phyloP scores from a whole-genome alignment of 37 sponge, comb jelly and placozoan genomes.

The Haliclona indistincta region DNA sequence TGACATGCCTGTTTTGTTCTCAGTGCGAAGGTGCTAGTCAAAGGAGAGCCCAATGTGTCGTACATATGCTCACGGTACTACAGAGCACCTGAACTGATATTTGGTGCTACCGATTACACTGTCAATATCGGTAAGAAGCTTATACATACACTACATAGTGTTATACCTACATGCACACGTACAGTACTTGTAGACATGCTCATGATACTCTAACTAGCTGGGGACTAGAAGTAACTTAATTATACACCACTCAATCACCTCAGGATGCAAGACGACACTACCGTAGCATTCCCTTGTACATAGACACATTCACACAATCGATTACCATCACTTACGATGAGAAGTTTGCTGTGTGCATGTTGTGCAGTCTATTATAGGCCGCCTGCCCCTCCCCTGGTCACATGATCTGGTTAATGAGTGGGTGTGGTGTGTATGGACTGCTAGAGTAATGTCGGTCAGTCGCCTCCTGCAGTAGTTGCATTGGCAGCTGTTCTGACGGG shows the following conservation, averaged over 20 bases:
- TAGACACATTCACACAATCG: too few species aligned
- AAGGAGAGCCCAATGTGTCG: conserved; percentile 96
- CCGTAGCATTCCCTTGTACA: too few species aligned
- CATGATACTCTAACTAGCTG: not conserved
- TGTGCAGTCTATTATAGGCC: too few species aligned
- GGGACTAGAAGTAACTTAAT: not conserved
- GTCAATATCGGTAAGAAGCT: conserved; percentile 78
- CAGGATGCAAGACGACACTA: not conserved
- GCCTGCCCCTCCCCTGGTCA: too few species aligned
- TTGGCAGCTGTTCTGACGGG: too few species aligned
- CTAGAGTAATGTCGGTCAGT: not conserved
- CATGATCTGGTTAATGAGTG: too few species aligned
- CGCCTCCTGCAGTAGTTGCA: too few species aligned
- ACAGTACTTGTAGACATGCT: too few species aligned
- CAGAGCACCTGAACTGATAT: conserved; percentile 99
- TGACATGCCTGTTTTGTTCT: not conserved
- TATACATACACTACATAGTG: not conserved
- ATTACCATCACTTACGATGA: too few species aligned
- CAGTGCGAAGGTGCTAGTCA: conserved; percentile 95
- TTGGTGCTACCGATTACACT: conserved; percentile 98
- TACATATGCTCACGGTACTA: conserved; percentile 99
- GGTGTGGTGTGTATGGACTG: too few species aligned
- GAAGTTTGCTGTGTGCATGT: too few species aligned
- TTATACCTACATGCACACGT: not conserved
- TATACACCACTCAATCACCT: not conserved